These are phyloP conservation scores for Pangasianodon hypophthalmus DNA, from an alignment of 2,113 vertebrate genomes.

Conservation along the genomic window DNA sequence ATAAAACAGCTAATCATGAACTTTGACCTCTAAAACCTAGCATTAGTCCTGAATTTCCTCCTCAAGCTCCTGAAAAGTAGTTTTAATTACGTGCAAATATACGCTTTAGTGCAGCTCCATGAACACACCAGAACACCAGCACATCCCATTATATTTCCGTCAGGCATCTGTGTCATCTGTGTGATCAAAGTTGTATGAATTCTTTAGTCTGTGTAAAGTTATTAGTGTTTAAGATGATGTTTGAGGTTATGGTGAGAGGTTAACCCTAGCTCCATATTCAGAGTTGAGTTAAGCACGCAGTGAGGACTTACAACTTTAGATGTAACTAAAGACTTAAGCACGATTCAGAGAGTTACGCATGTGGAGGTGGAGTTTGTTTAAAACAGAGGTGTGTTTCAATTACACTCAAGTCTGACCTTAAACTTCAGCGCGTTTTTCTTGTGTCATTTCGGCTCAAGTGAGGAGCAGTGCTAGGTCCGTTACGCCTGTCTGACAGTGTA, in stretches of 20 bases:
- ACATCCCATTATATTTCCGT: neutral
- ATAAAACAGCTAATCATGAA: no score
- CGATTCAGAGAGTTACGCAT: neutral
- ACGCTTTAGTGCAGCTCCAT: neutral
- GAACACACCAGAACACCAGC: constrained; percentile 19
- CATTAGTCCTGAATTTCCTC: neutral
- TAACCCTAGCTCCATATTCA: neutral
- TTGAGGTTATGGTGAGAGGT: neutral
- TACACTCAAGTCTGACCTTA: neutral
- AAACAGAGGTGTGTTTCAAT: neutral
- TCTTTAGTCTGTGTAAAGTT: neutral
- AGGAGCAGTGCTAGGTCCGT: neutral
- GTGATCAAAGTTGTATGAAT: neutral
- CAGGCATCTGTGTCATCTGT: neutral
- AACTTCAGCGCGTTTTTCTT: neutral
- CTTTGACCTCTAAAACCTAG: neutral
- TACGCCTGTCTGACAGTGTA: neutral
- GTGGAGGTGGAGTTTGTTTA: neutral
- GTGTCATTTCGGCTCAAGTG: neutral
- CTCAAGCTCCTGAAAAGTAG: neutral
- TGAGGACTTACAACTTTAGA: neutral
- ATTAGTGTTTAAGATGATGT: neutral
- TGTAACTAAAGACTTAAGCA: neutral
- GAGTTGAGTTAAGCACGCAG: neutral
- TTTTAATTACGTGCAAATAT: neutral